Evolutionary conservation across 1,140 invertebrate genomes (phyloP).

Genomic region (Magallana gigas): DNA sequence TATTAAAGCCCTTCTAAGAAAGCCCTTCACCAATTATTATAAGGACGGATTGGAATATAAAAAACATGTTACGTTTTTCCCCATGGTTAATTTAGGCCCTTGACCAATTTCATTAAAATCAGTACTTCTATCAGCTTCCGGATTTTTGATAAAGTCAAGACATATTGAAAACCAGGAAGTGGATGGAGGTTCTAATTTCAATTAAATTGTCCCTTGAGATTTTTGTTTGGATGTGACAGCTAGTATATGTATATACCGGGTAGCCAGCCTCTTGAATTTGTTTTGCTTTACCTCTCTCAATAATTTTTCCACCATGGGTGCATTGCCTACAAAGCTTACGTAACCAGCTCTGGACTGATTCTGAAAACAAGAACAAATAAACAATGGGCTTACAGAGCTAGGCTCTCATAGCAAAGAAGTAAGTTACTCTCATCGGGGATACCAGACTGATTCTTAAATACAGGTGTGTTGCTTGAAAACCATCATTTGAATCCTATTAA

Average conservation of each 20-base stretch:
- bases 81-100: no score
- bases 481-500: not conserved
- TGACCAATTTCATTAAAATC: no score
- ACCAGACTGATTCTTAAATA: not conserved
- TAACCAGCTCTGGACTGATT: conserved; percentile 27
- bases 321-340: conserved; percentile 36
- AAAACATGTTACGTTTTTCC: no score
- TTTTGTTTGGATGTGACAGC: no score
- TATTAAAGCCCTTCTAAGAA: not conserved
- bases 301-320: conserved; percentile 37
- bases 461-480: not conserved
- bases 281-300: conserved; percentile 21
- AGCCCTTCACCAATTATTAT: not conserved
- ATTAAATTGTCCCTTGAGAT: no score
- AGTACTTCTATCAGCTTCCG: no score
- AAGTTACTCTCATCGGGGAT: not conserved
- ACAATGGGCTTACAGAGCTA: not conserved
- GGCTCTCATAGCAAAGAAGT: not conserved
- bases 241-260: no score
- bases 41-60: no score
- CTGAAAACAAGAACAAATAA: conserved; percentile 25
- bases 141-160: no score
- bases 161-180: no score
- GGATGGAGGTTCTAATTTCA: no score
- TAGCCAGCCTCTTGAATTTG: no score